Conservation (phyloP, 2,113 vertebrate species). For the Seriola aureovittata region DNA sequence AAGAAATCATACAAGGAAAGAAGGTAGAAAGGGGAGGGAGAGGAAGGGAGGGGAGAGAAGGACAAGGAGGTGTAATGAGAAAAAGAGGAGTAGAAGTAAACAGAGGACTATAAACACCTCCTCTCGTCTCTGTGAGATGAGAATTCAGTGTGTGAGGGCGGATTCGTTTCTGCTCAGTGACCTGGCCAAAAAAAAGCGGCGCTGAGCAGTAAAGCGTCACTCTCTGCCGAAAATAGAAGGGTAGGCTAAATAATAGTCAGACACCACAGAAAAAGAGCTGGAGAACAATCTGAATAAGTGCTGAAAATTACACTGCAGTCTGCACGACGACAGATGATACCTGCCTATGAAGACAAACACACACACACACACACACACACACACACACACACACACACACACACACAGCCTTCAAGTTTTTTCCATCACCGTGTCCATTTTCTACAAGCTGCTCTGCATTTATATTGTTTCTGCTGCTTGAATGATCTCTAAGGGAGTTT, state of each 20-base stretch:
- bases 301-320: constrained; percentile 57
- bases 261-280: constrained; percentile 55
- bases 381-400: constrained; percentile 4
- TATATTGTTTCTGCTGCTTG: constrained; percentile 73
- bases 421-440: constrained; percentile 40
- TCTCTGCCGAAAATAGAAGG: constrained; percentile 48
- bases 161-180: constrained; percentile 62
- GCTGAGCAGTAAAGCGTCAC: constrained; percentile 44
- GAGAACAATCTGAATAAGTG: constrained; percentile 70
- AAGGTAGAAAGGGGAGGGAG: not conserved
- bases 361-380: not conserved
- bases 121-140: constrained; percentile 46
- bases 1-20: not conserved
- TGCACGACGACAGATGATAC: constrained; percentile 33
- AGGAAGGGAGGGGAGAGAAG: not conserved
- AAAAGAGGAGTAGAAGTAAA: not conserved
- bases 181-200: constrained; percentile 34
- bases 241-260: constrained; percentile 58
- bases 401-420: not conserved
- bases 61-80: not conserved
- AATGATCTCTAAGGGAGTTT: constrained; percentile 53
- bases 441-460: constrained; percentile 75
- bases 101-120: constrained; percentile 39
- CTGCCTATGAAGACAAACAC: not conserved
- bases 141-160: constrained; percentile 59